Evolutionary conservation across 2,888 invertebrate genomes (phyloP), one percentile per base, ranked within the genome.

Genomic region (Prosopocoilus inquinatus): DNA sequence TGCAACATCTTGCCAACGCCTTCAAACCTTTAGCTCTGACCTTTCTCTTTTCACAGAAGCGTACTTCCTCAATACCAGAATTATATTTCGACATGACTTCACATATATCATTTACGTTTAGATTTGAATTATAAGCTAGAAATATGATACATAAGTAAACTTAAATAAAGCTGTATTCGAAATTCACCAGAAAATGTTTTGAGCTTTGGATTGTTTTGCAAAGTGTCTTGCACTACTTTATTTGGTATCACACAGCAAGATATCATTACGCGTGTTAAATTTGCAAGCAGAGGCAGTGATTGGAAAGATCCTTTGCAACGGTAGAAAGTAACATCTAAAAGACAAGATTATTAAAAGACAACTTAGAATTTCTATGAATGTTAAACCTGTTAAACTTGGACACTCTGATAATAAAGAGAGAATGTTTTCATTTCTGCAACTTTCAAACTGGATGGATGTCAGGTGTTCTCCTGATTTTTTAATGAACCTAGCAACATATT

Each of bases 241-340:
- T 63, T 67, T 44, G 69, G 66, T 50, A 71, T 66, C 57, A 69
- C 64, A 48, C 67, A 69, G 9, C 59, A 62, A 4, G 65, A 43
- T 45, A 66, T 67, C 50, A 57, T 58, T 39, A 71, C 61, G 20
- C 49, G 61, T 8, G 53, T 64, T 53, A 71, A 60, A 39, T 59
- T 64, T 45, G 53, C 55, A 45, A 70, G 41, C 13, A 58, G 58
- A 8, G 65, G 58, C 20, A 70, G 50, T 32, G 65, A 61, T 55
- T 60, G 59, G 58, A 70, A 70, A 11, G 67, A 63, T 43, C 69
- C 65, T 60, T 68, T 70, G 55, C 70, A 70, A 44, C 66, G 63
- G 41, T 58, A 62, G 7, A 70, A 58, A 15, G 51, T 53, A 45
- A 69, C 48, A 52, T 62, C 69, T 70, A 51, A 44, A 67, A 65